A percentile compares a stretch with the other conserved stretches of the same genome.
phyloP scores from a whole-genome alignment of 2,113 vertebrate genomes.

The Cavia aperea region DNA sequence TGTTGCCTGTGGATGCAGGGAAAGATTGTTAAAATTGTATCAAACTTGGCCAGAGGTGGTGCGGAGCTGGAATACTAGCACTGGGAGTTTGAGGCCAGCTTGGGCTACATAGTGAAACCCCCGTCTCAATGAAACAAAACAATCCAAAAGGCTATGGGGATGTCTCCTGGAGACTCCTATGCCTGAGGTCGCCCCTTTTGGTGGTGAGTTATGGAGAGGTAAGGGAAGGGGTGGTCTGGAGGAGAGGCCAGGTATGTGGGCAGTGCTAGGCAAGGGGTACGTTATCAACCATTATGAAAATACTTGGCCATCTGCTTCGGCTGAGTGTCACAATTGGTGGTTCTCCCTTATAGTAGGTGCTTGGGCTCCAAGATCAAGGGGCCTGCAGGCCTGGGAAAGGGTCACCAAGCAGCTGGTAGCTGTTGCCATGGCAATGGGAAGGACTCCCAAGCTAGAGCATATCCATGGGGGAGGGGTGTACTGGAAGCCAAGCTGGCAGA shows the following conservation, averaged over 20 bases:
- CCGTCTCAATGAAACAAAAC: background rate
- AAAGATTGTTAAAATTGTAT: constrained; percentile 1
- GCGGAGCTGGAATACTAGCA: background rate
- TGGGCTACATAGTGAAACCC: background rate
- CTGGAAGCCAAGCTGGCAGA: background rate
- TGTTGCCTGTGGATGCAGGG: background rate
- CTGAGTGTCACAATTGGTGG: background rate
- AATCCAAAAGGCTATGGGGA: background rate
- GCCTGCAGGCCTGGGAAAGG: constrained; percentile 15
- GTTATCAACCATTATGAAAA: constrained; percentile 25
- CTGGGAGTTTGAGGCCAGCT: background rate
- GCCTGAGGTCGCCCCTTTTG: background rate
- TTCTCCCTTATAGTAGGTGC: constrained; percentile 5
- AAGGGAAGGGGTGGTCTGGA: background rate
- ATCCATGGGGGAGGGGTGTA: background rate
- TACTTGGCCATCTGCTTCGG: constrained; percentile 13
- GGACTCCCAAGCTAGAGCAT: background rate
- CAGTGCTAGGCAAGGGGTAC: background rate
- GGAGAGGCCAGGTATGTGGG: background rate
- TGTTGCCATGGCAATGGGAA: constrained; percentile 52
- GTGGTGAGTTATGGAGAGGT: background rate
- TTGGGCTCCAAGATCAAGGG: background rate
- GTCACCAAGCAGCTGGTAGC: constrained; percentile 37
- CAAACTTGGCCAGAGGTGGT: background rate
- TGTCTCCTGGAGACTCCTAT: background rate